phyloP scores from a whole-genome alignment of 2,888 invertebrate genomes.

The Drosophila putrida region DNA sequence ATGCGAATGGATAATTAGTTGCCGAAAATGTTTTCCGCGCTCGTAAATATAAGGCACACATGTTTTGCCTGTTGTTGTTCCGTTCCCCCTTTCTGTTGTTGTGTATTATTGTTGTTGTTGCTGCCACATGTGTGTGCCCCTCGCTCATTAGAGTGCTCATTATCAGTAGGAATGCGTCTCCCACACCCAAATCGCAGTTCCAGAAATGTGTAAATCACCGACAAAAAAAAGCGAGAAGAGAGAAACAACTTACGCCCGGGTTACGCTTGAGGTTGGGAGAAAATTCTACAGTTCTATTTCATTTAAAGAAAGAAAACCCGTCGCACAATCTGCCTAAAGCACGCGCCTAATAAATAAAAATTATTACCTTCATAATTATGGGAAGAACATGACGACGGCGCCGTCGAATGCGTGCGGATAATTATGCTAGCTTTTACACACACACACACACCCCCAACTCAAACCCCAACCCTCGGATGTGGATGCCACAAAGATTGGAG shows the following conservation, averaged over 20 bases:
- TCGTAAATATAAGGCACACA: conserved; percentile 84
- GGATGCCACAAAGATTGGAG: conserved; percentile 54
- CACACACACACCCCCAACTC: conserved; percentile 24
- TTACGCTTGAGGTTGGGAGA: conserved; percentile 19
- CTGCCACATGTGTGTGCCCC: conserved; percentile 59
- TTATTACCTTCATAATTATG: conserved; percentile 84
- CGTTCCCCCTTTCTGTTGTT: conserved; percentile 13
- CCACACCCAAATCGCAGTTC: conserved; percentile 25
- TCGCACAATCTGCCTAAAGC: conserved; percentile 68
- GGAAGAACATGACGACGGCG: conserved; percentile 71
- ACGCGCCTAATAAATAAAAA: conserved; percentile 83
- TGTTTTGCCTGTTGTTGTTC: conserved; percentile 63
- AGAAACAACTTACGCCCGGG: conserved; percentile 60
- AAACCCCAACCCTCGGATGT: conserved; percentile 8
- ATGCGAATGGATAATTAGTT: conserved; percentile 84
- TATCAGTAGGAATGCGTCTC: conserved; percentile 64
- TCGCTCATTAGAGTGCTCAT: conserved; percentile 79
- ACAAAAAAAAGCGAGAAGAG: conserved; percentile 44
- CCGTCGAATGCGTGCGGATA: conserved; percentile 74
- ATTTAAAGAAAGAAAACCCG: conserved; percentile 51
- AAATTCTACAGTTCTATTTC: conserved; percentile 46
- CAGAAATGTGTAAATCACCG: conserved; percentile 71
- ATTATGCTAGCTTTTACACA: conserved; percentile 77
- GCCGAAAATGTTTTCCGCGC: conserved; percentile 81
- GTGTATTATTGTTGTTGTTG: conserved; percentile 20